A percentile compares a stretch with the other conserved stretches of the same genome.
Evolutionary conservation across 1,140 invertebrate species (phyloP).

Genomic region (Lepidotrigona ventralis): DNA sequence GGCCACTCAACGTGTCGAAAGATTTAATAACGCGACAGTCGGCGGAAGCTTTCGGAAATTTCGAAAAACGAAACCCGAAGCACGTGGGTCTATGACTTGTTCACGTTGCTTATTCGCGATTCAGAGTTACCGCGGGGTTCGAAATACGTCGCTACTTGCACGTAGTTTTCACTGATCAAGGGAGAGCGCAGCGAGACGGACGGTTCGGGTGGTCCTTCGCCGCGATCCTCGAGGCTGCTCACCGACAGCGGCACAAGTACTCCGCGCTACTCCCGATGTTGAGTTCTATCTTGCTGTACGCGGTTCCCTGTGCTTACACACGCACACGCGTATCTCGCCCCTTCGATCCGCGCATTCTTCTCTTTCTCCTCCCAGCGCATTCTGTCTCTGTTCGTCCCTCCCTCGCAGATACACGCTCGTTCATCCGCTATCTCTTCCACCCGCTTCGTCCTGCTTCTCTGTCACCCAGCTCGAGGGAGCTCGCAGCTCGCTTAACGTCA

Average conservation of each 20-base stretch:
- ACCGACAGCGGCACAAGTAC: slow-evolving; percentile 48
- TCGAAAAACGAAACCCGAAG: too few species aligned
- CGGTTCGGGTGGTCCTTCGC: slow-evolving; percentile 68
- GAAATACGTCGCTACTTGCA: slow-evolving; percentile 1
- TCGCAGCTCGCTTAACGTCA: slow-evolving; percentile 68
- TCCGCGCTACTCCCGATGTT: slow-evolving; percentile 40
- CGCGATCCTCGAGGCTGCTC: slow-evolving; percentile 39
- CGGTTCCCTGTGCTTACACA: slow-evolving; percentile 22
- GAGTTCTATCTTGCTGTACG: slow-evolving; percentile 30
- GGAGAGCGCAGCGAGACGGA: slow-evolving; percentile 21
- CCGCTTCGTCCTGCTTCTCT: slow-evolving; percentile 18
- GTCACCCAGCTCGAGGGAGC: slow-evolving; percentile 37
- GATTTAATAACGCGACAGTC: too few species aligned
- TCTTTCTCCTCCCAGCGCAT: background rate
- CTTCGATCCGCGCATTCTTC: slow-evolving; percentile 7
- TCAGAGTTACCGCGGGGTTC: background rate
- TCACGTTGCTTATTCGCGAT: background rate
- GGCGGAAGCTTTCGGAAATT: too few species aligned
- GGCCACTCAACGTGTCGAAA: too few species aligned
- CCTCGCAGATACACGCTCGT: slow-evolving; percentile 25
- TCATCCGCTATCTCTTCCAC: background rate
- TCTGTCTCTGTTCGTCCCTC: slow-evolving; percentile 21
- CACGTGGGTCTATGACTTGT: background rate
- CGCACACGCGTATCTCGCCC: slow-evolving; percentile 32
- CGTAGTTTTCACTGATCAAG: background rate